phyloP scores from a whole-genome alignment of 92 coral and sea anemone genomes.

The Metridium senile region DNA sequence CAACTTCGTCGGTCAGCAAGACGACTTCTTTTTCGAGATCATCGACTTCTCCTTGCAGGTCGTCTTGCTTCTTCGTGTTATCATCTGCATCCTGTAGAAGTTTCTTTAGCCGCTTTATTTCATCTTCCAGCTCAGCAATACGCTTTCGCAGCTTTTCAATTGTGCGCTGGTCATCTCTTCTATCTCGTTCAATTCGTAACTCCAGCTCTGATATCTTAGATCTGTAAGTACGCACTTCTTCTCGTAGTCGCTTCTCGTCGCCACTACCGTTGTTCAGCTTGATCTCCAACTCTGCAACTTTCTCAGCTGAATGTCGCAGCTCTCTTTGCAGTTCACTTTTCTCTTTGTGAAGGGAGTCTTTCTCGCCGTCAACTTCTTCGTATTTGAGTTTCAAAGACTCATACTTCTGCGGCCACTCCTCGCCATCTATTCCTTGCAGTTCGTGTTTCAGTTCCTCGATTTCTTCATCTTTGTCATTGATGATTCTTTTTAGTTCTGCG shows the following conservation, averaged over 20 bases:
- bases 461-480: slow-evolving; percentile 52
- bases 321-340: slow-evolving; percentile 66
- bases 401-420: slow-evolving; percentile 73
- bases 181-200: slow-evolving; percentile 4
- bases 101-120: slow-evolving; percentile 41
- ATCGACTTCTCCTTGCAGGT: slow-evolving; percentile 31
- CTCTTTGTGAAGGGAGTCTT: slow-evolving; percentile 60
- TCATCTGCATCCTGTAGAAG: slow-evolving; percentile 31
- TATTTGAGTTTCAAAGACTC: slow-evolving; percentile 76
- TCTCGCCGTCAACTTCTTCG: slow-evolving; percentile 79
- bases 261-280: slow-evolving; percentile 63
- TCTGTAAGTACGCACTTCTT: slow-evolving; percentile 55
- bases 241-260: slow-evolving; percentile 58
- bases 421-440: slow-evolving; percentile 39
- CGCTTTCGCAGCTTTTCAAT: slow-evolving; percentile 58
- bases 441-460: slow-evolving; percentile 47
- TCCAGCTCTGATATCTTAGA: slow-evolving; percentile 57
- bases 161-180: slow-evolving; percentile 32
- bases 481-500: slow-evolving; percentile 39
- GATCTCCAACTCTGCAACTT: slow-evolving; percentile 66
- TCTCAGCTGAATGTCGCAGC: slow-evolving; percentile 54
- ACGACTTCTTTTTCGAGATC: slow-evolving; percentile 51
- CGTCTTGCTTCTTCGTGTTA: slow-evolving; percentile 30
- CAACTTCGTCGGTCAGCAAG: slow-evolving; percentile 48
- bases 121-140: slow-evolving; percentile 49